Conservation (phyloP, 1,140 invertebrate genomes). For the Habropoda laboriosa region DNA sequence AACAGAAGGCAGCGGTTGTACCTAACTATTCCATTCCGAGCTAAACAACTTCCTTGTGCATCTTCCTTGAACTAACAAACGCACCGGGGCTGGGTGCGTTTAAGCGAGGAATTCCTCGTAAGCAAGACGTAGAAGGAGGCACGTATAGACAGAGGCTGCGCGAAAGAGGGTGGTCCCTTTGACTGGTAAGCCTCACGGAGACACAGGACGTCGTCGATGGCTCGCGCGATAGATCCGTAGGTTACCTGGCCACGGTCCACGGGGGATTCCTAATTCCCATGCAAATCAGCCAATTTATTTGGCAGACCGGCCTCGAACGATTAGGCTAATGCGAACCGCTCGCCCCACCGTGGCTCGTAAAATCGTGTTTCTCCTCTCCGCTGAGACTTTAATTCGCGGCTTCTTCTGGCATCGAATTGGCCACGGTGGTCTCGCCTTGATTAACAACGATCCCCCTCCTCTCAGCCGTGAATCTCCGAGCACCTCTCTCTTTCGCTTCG, state of each 20-base stretch:
- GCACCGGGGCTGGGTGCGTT: slow-evolving; percentile 16
- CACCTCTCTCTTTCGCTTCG: slow-evolving; percentile 9
- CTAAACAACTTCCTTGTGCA: not conserved
- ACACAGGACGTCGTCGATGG: slow-evolving; percentile 41
- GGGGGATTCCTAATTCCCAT: slow-evolving; percentile 76
- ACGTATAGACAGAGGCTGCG: not conserved
- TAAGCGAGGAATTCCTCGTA: not conserved
- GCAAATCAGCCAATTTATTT: slow-evolving; percentile 81
- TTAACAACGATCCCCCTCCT: slow-evolving; percentile 41
- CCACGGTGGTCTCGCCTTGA: slow-evolving; percentile 59
- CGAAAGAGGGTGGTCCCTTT: slow-evolving; percentile 8
- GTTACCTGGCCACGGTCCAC: slow-evolving; percentile 60
- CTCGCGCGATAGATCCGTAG: slow-evolving; percentile 38
- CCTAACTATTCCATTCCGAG: slow-evolving; percentile 1
- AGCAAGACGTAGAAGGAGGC: not conserved
- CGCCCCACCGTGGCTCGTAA: slow-evolving; percentile 56
- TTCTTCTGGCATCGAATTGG: slow-evolving; percentile 43
- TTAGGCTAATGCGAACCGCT: slow-evolving; percentile 73
- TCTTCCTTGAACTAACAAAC: slow-evolving; percentile 20
- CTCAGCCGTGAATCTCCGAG: slow-evolving; percentile 22
- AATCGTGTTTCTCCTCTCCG: slow-evolving; percentile 55
- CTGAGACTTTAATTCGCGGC: slow-evolving; percentile 61
- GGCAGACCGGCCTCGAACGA: slow-evolving; percentile 69
- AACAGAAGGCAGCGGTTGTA: not conserved
- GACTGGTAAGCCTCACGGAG: slow-evolving; percentile 29